phyloP scores from a whole-genome alignment of 2,797 vertebrate genomes.

The Alectoris magna region DNA sequence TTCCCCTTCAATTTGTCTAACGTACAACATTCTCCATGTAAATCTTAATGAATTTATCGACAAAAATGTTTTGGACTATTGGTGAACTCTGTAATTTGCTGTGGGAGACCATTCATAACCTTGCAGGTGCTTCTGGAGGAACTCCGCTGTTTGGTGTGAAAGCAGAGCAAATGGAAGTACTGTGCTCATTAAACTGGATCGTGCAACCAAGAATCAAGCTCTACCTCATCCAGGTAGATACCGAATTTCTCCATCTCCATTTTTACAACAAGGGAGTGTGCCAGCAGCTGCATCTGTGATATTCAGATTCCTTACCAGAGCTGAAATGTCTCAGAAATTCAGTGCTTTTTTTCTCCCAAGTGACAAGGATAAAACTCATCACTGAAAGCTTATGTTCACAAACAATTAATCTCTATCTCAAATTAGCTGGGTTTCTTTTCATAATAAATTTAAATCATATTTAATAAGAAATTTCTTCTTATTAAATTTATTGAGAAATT shows the following conservation, averaged over 20 bases:
- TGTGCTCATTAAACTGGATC: slow-evolving; percentile 15
- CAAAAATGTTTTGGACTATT: not conserved
- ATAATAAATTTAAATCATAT: not conserved
- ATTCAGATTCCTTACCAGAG: slow-evolving; percentile 30
- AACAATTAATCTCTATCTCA: slow-evolving; percentile 4
- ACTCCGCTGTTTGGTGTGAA: slow-evolving; percentile 31
- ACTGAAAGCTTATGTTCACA: not conserved
- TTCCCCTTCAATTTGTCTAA: not conserved
- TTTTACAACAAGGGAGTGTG: slow-evolving; percentile 18
- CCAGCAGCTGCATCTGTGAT: slow-evolving; percentile 24
- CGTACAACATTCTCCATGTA: not conserved
- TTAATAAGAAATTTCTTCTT: not conserved
- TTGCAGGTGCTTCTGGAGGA: slow-evolving; percentile 7
- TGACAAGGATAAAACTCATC: not conserved
- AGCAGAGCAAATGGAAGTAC: slow-evolving; percentile 1
- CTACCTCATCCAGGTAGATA: not conserved
- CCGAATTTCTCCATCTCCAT: slow-evolving; percentile 21
- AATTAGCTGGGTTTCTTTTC: not conserved
- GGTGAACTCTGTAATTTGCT: not conserved
- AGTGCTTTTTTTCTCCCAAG: slow-evolving; percentile 20
- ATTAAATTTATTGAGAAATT: not conserved
- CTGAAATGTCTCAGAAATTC: slow-evolving; percentile 50
- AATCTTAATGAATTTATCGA: not conserved
- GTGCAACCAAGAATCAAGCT: not conserved
- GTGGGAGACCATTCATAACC: not conserved